Conservation (phyloP, 2,113 vertebrate species). For the Centropus unirufus region DNA sequence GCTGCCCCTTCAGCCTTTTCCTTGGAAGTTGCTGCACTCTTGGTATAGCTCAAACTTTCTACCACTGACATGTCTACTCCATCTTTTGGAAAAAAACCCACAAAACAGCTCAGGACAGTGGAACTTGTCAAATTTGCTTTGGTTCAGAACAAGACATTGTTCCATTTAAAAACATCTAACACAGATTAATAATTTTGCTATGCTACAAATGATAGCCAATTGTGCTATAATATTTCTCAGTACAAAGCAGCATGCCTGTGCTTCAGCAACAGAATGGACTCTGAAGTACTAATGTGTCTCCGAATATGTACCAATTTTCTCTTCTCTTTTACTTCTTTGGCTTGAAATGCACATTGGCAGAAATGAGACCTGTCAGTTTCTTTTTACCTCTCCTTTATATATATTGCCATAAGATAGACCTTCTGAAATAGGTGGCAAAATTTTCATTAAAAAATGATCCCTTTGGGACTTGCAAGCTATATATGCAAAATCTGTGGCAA, state of each 20-base stretch:
- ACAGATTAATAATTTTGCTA: not conserved
- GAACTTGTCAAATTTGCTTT: not conserved
- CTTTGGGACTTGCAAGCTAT: not conserved
- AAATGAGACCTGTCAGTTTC: not conserved
- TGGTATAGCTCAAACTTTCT: not conserved
- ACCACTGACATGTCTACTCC: rapidly evolving
- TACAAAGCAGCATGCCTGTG: not conserved
- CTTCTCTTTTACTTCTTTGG: not conserved
- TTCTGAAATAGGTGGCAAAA: not conserved
- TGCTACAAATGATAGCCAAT: not conserved
- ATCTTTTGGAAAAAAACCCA: not conserved
- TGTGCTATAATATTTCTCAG: not conserved
- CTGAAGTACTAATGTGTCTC: not conserved
- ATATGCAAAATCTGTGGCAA: not conserved
- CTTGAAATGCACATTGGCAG: not conserved
- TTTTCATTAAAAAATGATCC: not conserved
- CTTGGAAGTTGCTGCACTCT: not conserved
- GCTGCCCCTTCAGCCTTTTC: not conserved
- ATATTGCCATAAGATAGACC: not conserved
- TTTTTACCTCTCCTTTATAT: not conserved
- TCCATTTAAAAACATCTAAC: not conserved
- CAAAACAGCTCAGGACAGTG: not conserved
- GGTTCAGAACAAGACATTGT: not conserved
- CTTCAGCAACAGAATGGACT: not conserved
- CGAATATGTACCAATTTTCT: not conserved